Evolutionary conservation across 2,888 invertebrate species (phyloP), one percentile per base, ranked within the genome.

Genomic region (Nycteola revayana): DNA sequence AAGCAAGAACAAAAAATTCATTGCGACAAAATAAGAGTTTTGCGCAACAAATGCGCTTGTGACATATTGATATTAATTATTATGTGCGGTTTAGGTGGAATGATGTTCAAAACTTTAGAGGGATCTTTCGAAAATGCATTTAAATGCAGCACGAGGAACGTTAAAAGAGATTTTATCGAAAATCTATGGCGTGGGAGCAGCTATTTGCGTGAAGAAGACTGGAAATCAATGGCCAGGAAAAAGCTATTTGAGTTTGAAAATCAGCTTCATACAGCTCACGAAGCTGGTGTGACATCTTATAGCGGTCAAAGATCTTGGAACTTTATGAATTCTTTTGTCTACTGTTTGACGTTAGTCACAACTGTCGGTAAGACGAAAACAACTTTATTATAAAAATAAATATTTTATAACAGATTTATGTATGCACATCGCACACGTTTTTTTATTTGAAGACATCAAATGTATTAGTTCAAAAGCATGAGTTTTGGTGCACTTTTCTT

Each of bases 231-330:
- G 85, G 96, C 96, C 0, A 90, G 96, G 36, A 92, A 91, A 52
- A 94, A 94, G 68, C 75, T 98, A 32, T 92, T 93, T 68, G 93
- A 93, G 47, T 97, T 97, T 67, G 98, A 98, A 74, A 93, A 95
- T 45, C 95, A 96, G 66, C 81, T 98, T 18, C 94, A 96, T 60
- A 91, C 91, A 0, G 95, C 96, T 0, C 95, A 95, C 62, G 95
- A 96, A 68, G 93, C 95, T 10, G 96, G 96, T 0, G 91, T 96
- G 41, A 94, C 93, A 10, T 92, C 94, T 0, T 95, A 95, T 69
- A 95, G 96, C 45, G 96, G 96, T 1, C 94, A 94, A 67, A 92
- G 92, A 66, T 93, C 95, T 9, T 97, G 96, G 96, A 95, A 93
- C 64, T 96, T 96, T 74, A 90, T 96, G 75, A 96, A 96, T 73